A percentile compares a stretch with the other conserved stretches of the same genome.
phyloP scores from a whole-genome alignment of 2,888 invertebrate genomes.

The Pyrrhosoma nymphula region DNA sequence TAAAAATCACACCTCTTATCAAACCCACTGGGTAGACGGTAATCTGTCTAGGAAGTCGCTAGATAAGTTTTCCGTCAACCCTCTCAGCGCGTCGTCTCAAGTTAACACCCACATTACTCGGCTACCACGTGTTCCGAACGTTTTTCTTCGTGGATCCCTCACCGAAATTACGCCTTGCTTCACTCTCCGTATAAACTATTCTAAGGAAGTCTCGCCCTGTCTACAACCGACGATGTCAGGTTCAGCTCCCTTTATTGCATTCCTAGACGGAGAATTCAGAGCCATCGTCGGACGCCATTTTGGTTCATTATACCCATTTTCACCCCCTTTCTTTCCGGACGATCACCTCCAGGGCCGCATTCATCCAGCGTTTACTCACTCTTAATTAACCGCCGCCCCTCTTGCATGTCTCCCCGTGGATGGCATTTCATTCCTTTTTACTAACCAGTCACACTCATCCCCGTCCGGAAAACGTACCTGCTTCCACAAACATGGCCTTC shows the following conservation, averaged over 20 bases:
- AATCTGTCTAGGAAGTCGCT: no score
- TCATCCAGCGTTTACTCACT: neutral
- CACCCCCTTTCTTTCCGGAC: neutral
- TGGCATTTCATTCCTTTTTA: neutral
- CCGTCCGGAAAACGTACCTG: neutral
- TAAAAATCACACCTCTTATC: no score
- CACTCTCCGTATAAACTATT: neutral
- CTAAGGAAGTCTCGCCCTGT: neutral
- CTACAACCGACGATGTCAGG: neutral
- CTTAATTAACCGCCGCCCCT: conserved; percentile 44
- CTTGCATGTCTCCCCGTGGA: neutral
- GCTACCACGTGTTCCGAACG: neutral
- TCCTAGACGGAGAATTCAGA: neutral
- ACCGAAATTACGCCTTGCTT: neutral
- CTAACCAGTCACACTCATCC: neutral
- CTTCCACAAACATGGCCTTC: neutral
- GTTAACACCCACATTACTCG: neutral
- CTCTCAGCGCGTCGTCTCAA: neutral
- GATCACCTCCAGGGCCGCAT: neutral
- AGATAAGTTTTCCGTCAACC: no score
- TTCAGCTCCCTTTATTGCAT: conserved; percentile 8
- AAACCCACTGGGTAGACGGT: no score
- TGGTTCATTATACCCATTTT: neutral
- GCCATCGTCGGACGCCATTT: neutral
- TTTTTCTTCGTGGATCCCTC: neutral